These are phyloP conservation scores for Myotis davidii DNA, from an alignment of 2,113 vertebrate genomes.

Conservation along the genomic window DNA sequence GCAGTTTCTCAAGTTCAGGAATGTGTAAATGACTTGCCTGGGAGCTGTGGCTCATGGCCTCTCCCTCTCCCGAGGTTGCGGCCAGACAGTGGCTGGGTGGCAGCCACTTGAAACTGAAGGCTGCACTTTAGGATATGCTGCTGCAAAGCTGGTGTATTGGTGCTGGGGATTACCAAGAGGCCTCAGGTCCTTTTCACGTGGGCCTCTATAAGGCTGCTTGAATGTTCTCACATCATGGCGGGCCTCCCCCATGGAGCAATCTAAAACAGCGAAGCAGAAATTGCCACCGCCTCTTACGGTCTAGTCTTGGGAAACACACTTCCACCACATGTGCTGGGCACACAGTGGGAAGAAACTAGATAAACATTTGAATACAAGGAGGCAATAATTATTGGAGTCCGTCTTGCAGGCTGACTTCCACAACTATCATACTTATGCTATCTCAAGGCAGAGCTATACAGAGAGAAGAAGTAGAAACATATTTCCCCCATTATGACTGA, in stretches of 20 bases:
- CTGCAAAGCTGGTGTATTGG: neutral
- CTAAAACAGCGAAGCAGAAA: neutral
- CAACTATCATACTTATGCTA: neutral
- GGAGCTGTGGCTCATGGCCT: neutral
- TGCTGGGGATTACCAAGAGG: neutral
- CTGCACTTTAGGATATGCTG: neutral
- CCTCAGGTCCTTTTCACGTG: neutral
- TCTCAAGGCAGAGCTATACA: neutral
- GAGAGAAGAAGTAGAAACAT: neutral
- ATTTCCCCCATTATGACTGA: neutral
- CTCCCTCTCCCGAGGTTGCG: neutral
- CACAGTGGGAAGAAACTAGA: neutral
- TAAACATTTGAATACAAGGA: neutral
- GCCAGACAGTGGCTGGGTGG: neutral
- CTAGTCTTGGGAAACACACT: neutral
- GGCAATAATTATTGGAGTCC: neutral
- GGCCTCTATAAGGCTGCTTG: neutral
- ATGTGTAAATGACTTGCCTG: neutral
- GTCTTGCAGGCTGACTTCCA: neutral
- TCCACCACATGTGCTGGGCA: neutral
- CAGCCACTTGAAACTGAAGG: neutral
- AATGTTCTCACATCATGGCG: neutral
- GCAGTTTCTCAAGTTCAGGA: neutral
- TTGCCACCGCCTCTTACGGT: neutral
- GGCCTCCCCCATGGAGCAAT: neutral